phyloP scores from a whole-genome alignment of 2,797 vertebrate genomes.

The Galago senegalensis region DNA sequence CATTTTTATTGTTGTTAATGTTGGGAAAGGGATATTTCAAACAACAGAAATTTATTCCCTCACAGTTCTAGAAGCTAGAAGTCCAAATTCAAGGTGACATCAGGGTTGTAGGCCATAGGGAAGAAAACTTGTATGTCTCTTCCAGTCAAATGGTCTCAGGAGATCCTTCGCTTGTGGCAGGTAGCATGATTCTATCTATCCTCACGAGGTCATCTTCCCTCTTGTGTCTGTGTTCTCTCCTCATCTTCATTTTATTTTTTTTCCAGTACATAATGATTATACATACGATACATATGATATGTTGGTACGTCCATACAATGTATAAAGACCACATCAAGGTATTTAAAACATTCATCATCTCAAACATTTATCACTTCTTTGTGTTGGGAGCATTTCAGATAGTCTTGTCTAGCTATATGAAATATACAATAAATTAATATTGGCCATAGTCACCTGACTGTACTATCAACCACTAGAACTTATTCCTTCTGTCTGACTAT shows the following conservation, averaged over 20 bases:
- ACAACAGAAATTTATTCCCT: background rate
- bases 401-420: background rate
- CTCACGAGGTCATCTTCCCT: background rate
- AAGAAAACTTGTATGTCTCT: background rate
- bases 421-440: background rate
- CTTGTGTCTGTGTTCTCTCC: background rate
- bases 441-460: background rate
- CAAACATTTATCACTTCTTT: background rate
- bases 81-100: background rate
- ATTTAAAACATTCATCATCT: background rate
- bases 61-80: background rate
- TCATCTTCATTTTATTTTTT: background rate
- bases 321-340: background rate
- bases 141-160: background rate
- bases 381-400: background rate
- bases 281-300: background rate
- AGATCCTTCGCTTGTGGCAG: background rate
- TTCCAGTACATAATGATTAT: background rate
- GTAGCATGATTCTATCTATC: background rate
- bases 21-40: background rate
- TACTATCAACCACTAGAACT: background rate
- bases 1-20: background rate
- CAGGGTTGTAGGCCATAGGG: background rate
- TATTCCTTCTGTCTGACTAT: background rate
- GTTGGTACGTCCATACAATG: background rate